Evolutionary conservation across 1,140 invertebrate genomes (phyloP).

Genomic region (Lysiphlebus fabarum): DNA sequence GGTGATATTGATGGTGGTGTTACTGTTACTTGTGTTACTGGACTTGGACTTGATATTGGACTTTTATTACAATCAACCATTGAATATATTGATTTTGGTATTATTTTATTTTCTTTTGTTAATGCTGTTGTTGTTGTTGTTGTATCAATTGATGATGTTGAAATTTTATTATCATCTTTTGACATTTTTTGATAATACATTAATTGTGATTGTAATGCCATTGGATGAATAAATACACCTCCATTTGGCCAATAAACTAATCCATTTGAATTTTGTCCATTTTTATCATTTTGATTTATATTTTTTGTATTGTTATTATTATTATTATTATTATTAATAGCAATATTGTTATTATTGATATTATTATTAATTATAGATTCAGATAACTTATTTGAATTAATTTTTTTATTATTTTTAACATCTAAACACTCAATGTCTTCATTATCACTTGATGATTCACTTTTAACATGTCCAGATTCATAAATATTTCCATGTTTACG

Average conservation of each 20-base stretch:
- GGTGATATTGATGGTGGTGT: conserved; percentile 37
- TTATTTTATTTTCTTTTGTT: conserved; percentile 45
- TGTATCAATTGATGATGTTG: too few species aligned
- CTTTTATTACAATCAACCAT: conserved; percentile 41
- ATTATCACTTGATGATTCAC: conserved; percentile 56
- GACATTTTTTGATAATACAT: conserved; percentile 72
- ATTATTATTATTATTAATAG: conserved; percentile 14
- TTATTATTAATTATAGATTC: conserved; percentile 16
- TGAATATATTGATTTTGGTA: conserved; percentile 41
- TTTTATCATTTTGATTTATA: conserved; percentile 29
- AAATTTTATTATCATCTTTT: conserved; percentile 44
- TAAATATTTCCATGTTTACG: conserved; percentile 63
- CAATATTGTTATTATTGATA: conserved; percentile 25
- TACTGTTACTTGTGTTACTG: conserved; percentile 7
- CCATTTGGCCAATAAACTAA: conserved; percentile 70
- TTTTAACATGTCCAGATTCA: conserved; percentile 56
- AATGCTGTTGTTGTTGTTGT: conserved; percentile 27
- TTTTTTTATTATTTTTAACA: conserved; percentile 26
- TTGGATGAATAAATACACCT: conserved; percentile 68
- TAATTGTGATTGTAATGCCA: conserved; percentile 68
- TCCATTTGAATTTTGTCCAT: conserved; percentile 33
- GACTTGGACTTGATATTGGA: conserved; percentile 20
- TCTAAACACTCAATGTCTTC: conserved; percentile 60
- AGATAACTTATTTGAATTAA: not conserved
- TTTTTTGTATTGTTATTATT: conserved; percentile 27